Base-by-base conservation (phyloP, 2,888 invertebrate species). In the Mesorhabditis spiculigera region DNA sequence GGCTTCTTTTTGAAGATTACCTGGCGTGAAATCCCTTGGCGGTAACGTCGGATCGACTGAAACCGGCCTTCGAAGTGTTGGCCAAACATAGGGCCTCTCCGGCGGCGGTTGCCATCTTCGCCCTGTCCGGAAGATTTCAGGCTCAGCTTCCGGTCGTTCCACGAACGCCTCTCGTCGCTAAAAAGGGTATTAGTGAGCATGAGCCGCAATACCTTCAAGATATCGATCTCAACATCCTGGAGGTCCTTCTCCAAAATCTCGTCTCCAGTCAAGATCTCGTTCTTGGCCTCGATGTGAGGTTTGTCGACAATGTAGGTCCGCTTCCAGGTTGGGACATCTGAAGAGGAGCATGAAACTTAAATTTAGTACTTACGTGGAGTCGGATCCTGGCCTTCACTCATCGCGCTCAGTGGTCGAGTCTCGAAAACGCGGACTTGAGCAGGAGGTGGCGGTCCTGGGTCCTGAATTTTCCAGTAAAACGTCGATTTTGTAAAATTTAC, bases 21-120 rank as follows among this genome's bases (percentile, higher is more conserved):
- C 78, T 6, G 79, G 79, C 3, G 74, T 68, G 67, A 79, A 79
- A 63, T 80, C 78, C 5, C 77, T 68, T 4, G 77, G 75, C 4
- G 61, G 61, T 10, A 68, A 58, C 61, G 71, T 73, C 4, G 81
- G 80, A 50, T 80, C 79, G 4, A 80, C 81, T 4, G 77, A 77
- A 67, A 78, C 75, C 8, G 79, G 74, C 42, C 77, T 45, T 50
- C 77, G 64, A 5, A 80, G 68, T 5, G 79, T 77, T 13, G 80
- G 80, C 80, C 77, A 79, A 0, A 78, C 74, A 50, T 79, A 86
- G 5, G 86, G 85, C 67, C 79, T 78, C 63, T 86, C 86, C 13
- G 85, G 85, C 5, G 86, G 86, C 28, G 86, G 86, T 58, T 85
- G 82, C 86, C 86, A 86, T 41, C 84, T 71, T 61, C 72, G 76